phyloP scores from a whole-genome alignment of 1,140 invertebrate species.

The Drosophila littoralis region DNA sequence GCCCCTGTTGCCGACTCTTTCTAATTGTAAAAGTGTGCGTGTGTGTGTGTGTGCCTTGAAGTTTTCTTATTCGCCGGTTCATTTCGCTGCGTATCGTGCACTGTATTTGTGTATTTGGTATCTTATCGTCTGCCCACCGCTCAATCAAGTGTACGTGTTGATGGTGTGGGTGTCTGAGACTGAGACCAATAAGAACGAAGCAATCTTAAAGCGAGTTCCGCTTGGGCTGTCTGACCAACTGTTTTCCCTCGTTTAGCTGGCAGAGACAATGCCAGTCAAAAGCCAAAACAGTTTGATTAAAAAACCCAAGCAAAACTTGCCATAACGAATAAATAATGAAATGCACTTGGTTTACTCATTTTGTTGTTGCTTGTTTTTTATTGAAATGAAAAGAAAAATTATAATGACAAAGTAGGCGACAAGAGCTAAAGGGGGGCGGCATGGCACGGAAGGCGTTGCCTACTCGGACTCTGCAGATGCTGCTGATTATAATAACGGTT shows the following conservation, averaged over 20 bases:
- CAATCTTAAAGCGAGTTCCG: slow-evolving; percentile 30
- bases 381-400: slow-evolving; percentile 67
- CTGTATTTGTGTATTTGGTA: slow-evolving; percentile 36
- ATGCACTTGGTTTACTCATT: slow-evolving; percentile 66
- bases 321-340: slow-evolving; percentile 77
- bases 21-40: slow-evolving; percentile 25
- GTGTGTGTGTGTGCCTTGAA: slow-evolving; percentile 29
- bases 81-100: slow-evolving; percentile 22
- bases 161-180: slow-evolving; percentile 26
- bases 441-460: neutral
- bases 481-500: slow-evolving; percentile 78
- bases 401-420: slow-evolving; percentile 80
- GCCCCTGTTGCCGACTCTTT: slow-evolving; percentile 35
- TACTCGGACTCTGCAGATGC: slow-evolving; percentile 28
- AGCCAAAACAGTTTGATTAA: slow-evolving; percentile 60
- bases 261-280: slow-evolving; percentile 5
- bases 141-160: slow-evolving; percentile 54
- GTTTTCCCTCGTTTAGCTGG: slow-evolving; percentile 12
- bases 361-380: slow-evolving; percentile 47
- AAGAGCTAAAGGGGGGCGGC: slow-evolving; percentile 13
- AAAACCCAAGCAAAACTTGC: slow-evolving; percentile 55
- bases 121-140: slow-evolving; percentile 48
- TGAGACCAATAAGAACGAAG: slow-evolving; percentile 63
- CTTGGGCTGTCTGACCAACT: slow-evolving; percentile 21
- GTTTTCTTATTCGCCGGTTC: slow-evolving; percentile 70